Evolutionary conservation across 1,140 invertebrate species (phyloP), one percentile per base, ranked within the genome.

Genomic region (Sitobion miscanthi): DNA sequence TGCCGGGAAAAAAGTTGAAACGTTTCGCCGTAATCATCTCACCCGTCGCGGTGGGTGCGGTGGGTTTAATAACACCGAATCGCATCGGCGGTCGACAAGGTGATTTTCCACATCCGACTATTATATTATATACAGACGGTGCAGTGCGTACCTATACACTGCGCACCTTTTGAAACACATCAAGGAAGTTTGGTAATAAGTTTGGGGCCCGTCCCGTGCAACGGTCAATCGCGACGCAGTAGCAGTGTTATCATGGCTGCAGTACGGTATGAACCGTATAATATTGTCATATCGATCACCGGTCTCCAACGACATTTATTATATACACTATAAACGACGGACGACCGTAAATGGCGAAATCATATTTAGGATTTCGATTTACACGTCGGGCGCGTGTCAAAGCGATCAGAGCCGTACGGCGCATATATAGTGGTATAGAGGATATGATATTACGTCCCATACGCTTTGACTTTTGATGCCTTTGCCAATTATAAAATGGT

Each of bases 141-240:
- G 62, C 62, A 77, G 62, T 77, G 23, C 0, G 49, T 17, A 49
- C 49, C 49, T 17, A 30, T 77, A n/a, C 30, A 77, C 30, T 77
- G 62, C 62, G 62, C 62, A 83, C 77, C 77, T 83, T 38, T 83
- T n/a, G 20, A 83, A 82, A 83, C 77, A 38, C n/a, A 38, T 83
- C 35, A 83, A 83, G 20, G 35, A 83, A 83, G 77, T 83, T 83
- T 83, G 35, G 77, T 83, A 83, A 83, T 38, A 38, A 83, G n/a
- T 83, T 83, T 83, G 0, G 77, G 30, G 14, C 62, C 62, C 62
- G n/a, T n/a, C 30, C 62, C n/a, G n/a, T 77, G 62, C n/a, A n/a
- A 20, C 62, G 62, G 62, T 77, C 62, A 77, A n/a, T 77, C 62
- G n/a, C 30, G 62, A 77, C 30, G 30, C n/a, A 77, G 62, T n/a